These are phyloP conservation scores for Drosophila obscura DNA, from an alignment of 1,140 invertebrate genomes.

Conservation along the genomic window DNA sequence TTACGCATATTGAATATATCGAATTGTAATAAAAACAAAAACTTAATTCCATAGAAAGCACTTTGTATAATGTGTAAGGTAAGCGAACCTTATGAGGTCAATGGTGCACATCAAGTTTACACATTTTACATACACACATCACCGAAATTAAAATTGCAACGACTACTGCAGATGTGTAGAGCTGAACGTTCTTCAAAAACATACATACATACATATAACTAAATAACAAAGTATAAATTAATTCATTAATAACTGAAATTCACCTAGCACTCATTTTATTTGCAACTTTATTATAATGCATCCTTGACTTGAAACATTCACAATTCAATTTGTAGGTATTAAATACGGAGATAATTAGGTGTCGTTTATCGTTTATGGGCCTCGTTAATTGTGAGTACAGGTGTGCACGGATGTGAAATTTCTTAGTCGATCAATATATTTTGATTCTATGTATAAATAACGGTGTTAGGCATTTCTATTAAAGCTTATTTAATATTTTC, in stretches of 20 bases:
- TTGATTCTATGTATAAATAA: no score
- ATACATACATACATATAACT: constrained; percentile 19
- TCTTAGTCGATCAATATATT: no score
- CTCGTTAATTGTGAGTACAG: no score
- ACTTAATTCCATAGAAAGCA: constrained; percentile 48
- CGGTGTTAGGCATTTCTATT: no score
- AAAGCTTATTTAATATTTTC: no score
- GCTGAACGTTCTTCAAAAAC: no score
- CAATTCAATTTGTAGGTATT: constrained; percentile 7
- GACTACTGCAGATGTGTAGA: neutral
- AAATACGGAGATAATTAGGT: constrained; percentile 19
- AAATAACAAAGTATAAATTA: constrained; percentile 34
- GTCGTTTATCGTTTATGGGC: neutral
- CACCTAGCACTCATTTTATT: neutral
- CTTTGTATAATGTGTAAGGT: constrained; percentile 20
- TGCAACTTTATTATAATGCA: constrained; percentile 26
- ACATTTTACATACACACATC: constrained; percentile 5
- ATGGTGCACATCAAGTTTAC: constrained; percentile 8
- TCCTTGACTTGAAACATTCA: constrained; percentile 13
- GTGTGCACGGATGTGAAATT: no score
- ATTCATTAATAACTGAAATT: constrained; percentile 12
- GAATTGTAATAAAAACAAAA: constrained; percentile 11
- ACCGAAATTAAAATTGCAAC: constrained; percentile 21
- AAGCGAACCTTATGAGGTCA: neutral
- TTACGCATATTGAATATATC: constrained; percentile 35